Base-by-base conservation (phyloP, 2,888 invertebrate species). In the Eumerus sabulonum region DNA sequence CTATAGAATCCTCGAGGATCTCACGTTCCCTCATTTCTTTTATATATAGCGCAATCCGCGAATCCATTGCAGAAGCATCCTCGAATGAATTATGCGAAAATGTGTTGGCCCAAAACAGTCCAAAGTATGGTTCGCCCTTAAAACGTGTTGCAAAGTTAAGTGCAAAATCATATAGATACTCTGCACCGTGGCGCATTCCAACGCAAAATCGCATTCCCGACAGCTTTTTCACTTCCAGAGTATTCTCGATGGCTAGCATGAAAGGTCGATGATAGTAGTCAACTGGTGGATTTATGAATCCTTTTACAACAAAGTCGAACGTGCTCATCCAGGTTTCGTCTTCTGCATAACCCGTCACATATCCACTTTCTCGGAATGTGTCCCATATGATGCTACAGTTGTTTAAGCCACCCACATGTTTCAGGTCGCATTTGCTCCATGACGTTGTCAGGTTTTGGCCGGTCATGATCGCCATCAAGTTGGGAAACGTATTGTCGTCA, bases 401-500 rank as follows among this genome's bases (percentile, higher is more conserved):
- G 84, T 96, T 95, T 54, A 93, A 85, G 18, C 92, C 91, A 86
- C 91, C 91, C 3, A 14, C 9, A 59, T 88, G 85, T 0, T 84
- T 84, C 1, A 92, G 91, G n/a, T 90, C 86, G 74, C 91, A 91
- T 40, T 90, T 85, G 0, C 86, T 83, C 45, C 90, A 88, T 2
- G 92, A 88, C 9, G 90, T 84, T 0, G 86, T 74, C n/a, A 85
- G 84, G 70, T 89, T 91, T 72, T 91, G 90, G 0, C 97, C 97
- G 0, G 94, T 93, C 2, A 95, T 89, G 47, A 95, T 90, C 0
- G 96, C 95, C 91, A 96, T 93, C 64, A 97, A 88, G 88, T 98
- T 98, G 0, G 97, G 96, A 85, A 94, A 95, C 0, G 96, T 97
- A 84, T 97, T 97, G 84, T 97, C 97, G 0, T 92, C 96, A 82